These are phyloP conservation scores for Sebastolobus alascanus DNA, from an alignment of 2,797 vertebrate genomes.

Conservation along the genomic window DNA sequence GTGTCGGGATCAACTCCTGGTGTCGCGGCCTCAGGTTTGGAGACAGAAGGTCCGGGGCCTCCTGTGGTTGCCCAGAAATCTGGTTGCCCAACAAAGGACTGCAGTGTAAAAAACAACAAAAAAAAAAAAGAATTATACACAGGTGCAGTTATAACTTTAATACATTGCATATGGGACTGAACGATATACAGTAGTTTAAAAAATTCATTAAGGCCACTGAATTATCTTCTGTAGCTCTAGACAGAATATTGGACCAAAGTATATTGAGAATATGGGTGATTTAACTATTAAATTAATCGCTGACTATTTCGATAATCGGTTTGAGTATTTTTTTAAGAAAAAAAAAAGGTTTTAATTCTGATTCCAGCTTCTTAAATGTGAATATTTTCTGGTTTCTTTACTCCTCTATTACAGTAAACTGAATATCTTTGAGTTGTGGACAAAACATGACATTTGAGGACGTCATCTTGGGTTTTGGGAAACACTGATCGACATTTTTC, in stretches of 20 bases:
- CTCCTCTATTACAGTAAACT: no score
- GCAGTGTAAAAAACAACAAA: neutral
- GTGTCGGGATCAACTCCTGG: constrained; percentile 88
- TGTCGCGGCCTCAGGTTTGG: constrained; percentile 89
- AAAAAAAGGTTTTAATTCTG: no score
- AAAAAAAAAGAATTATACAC: neutral
- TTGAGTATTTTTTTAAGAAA: no score
- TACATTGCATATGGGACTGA: fast-evolving
- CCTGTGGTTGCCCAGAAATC: constrained; percentile 27
- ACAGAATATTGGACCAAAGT: neutral
- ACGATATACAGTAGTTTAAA: neutral
- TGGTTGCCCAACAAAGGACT: constrained; percentile 76
- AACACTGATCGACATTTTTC: no score
- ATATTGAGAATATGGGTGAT: neutral
- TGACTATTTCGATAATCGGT: no score
- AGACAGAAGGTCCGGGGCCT: constrained; percentile 54
- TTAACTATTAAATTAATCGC: neutral
- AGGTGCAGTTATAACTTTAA: no score
- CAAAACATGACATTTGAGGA: no score
- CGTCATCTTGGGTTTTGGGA: no score
- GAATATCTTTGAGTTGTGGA: no score
- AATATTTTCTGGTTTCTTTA: no score
- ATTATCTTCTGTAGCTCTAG: neutral
- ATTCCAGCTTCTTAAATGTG: no score
- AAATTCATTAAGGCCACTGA: neutral